Evolutionary conservation across 2,113 vertebrate genomes (phyloP).

Genomic region (Cervus canadensis): DNA sequence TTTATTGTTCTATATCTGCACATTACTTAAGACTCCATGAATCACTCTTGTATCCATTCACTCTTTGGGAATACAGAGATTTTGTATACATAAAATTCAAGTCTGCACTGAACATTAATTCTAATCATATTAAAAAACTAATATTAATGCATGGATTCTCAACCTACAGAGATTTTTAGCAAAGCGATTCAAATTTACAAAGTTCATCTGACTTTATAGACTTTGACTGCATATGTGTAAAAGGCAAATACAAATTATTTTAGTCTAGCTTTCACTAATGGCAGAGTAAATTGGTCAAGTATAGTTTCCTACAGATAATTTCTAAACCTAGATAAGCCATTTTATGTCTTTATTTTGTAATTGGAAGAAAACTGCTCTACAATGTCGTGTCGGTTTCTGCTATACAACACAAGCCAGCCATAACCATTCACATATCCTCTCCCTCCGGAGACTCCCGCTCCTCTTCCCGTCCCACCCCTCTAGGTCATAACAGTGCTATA

Average conservation of each 20-base stretch:
- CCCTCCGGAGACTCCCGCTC: background rate
- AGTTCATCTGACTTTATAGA: background rate
- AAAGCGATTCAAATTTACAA: background rate
- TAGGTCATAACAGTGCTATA: background rate
- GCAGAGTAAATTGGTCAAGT: background rate
- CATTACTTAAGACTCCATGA: background rate
- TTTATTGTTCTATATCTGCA: conserved; percentile 2
- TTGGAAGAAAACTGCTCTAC: background rate
- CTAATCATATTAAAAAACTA: background rate
- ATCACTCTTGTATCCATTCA: background rate
- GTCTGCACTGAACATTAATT: background rate
- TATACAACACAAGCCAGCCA: background rate
- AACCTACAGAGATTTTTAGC: background rate
- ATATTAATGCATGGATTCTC: background rate
- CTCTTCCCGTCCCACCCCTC: background rate
- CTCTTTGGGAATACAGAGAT: background rate
- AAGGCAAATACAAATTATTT: background rate
- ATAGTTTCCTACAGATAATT: background rate
- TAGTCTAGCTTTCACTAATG: background rate
- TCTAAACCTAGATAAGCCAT: background rate
- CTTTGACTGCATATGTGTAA: background rate
- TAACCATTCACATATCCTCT: background rate
- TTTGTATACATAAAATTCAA: background rate
- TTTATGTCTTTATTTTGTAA: background rate
- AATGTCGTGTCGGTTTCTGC: background rate